Conservation (phyloP, 2,888 invertebrate genomes). For the Zaprionus bogoriensis region DNA sequence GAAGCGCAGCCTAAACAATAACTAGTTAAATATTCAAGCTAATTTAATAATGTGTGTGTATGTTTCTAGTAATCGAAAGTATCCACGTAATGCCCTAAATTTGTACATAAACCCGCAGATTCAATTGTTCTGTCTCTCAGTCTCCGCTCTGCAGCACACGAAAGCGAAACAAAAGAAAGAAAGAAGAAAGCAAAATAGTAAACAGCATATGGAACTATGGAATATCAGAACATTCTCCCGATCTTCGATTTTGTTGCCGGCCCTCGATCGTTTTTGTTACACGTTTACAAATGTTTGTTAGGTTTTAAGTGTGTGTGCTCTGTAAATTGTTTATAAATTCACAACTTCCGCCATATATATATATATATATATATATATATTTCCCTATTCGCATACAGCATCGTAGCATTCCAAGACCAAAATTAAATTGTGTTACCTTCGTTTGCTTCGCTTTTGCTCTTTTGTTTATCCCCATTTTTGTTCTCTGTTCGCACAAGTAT, state of each 20-base stretch:
- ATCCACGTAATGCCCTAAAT: slow-evolving; percentile 16
- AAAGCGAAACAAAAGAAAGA: slow-evolving; percentile 13
- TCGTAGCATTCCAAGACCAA: slow-evolving; percentile 70
- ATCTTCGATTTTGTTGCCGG: slow-evolving; percentile 33
- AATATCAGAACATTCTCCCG: slow-evolving; percentile 13
- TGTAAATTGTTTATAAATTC: slow-evolving; percentile 56
- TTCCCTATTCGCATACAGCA: slow-evolving; percentile 57
- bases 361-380: background rate
- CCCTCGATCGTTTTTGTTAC: slow-evolving; percentile 65
- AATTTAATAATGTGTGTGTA: slow-evolving; percentile 56
- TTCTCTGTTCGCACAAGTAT: slow-evolving; percentile 70
- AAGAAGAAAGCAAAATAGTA: slow-evolving; percentile 23
- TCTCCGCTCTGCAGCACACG: slow-evolving; percentile 31
- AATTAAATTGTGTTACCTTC: slow-evolving; percentile 42
- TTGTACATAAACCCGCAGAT: slow-evolving; percentile 68
- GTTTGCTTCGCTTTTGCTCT: slow-evolving; percentile 28
- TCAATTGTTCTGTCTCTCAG: slow-evolving; percentile 49
- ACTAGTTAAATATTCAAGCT: slow-evolving; percentile 68
- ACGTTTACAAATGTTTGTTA: slow-evolving; percentile 71
- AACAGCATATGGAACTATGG: background rate
- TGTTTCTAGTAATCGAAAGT: slow-evolving; percentile 53
- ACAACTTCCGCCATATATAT: slow-evolving; percentile 21
- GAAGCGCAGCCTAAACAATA: slow-evolving; percentile 58
- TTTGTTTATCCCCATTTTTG: slow-evolving; percentile 4
- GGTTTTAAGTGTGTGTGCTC: slow-evolving; percentile 69